Conservation (phyloP, 2,888 invertebrate genomes). For the Andrena marginata region DNA sequence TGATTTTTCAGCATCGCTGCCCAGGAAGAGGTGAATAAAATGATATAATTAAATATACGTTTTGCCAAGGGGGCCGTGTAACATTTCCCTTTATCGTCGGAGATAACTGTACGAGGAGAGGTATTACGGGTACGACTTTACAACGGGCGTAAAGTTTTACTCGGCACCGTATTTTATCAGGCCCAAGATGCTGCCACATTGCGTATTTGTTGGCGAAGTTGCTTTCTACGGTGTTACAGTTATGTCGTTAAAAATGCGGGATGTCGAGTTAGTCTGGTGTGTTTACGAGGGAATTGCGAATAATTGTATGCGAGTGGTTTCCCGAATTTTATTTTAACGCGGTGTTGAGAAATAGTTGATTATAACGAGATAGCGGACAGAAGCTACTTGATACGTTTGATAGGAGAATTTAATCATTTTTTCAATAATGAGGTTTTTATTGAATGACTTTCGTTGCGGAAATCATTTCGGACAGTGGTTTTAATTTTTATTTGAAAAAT, state of each 20-base stretch:
- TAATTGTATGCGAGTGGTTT: neutral
- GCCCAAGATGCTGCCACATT: neutral
- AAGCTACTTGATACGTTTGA: neutral
- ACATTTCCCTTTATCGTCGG: conserved; percentile 49
- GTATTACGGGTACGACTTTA: conserved; percentile 38
- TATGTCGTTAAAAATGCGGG: conserved; percentile 22
- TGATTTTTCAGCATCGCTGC: conserved; percentile 52
- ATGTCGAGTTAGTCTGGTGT: neutral
- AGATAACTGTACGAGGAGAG: conserved; percentile 57
- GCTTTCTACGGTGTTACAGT: conserved; percentile 41
- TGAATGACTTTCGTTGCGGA: neutral
- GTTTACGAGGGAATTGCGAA: neutral
- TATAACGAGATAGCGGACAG: neutral
- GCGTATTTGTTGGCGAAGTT: conserved; percentile 12
- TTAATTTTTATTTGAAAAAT: neutral
- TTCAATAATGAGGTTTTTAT: too few species aligned
- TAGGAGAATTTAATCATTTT: neutral
- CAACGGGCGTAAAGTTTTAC: conserved; percentile 41
- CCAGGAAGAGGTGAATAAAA: conserved; percentile 27
- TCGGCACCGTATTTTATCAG: conserved; percentile 34
- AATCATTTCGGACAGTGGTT: neutral
- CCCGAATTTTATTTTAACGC: neutral
- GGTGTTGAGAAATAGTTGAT: neutral
- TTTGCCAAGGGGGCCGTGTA: conserved; percentile 48
- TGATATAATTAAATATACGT: conserved; percentile 54